Evolutionary conservation across 2,888 invertebrate species (phyloP), one percentile per base, ranked within the genome.

Genomic region (Drosophila prolongata): DNA sequence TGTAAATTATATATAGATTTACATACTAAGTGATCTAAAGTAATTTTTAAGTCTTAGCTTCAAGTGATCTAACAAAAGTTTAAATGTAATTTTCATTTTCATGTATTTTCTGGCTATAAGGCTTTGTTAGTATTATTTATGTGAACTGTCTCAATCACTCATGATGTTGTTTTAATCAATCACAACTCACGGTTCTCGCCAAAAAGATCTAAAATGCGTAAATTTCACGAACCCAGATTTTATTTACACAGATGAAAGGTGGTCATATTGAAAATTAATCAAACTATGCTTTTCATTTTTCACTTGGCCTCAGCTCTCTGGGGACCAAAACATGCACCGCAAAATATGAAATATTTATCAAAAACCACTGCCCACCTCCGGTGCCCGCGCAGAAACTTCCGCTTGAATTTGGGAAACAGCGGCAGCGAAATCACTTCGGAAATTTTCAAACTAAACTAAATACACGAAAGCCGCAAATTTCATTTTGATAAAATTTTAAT

Each of bases 401-500:
- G 82, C 66, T 65, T 14, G 46, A 42, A 59, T 47, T 54, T 72
- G 62, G 81, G 73, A 78, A 73, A 77, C 60, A 50, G 64, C 69
- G 67, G 37, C 59, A 58, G 40, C 56, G 74, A 82, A 83, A 88
- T 88, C 88, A 82, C 88, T 83, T 88, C 72, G 60, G 72, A 88
- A 86, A 88, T 79, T 83, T 75, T 50, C 50, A 72, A 89, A 87
- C 89, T 86, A 86, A 89, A 87, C 89, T 88, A 84, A 88, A 77
- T 87, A 77, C 88, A 76, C 87, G 86, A 76, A 84, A 88, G 78
- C 85, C 87, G 78, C 88, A 87, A 85, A 87, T 89, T 89, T 89
- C 79, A 85, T 85, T 83, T 85, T 77, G 82, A 85, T 89, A 87
- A 85, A 89, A 85, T 89, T 89, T 89, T 89, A 85, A 89, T 89